Percentiles rank a stretch among this genome's conserved stretches.
Conservation (phyloP, 2,888 invertebrate species). For the Aphrophora alni region DNA sequence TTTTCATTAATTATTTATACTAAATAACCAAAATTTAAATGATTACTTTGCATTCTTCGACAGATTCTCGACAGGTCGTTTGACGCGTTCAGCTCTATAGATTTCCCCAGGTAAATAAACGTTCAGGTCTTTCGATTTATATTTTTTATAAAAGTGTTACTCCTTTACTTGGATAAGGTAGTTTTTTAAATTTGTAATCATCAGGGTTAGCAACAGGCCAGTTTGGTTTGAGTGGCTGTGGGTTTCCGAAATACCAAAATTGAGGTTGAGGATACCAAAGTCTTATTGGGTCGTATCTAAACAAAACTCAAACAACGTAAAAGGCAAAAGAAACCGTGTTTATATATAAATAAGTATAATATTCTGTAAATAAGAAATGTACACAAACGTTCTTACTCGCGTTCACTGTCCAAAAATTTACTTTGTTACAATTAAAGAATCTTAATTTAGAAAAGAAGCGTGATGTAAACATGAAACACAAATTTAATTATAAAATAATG, state of each 20-base stretch:
- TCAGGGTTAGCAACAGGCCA: conserved; percentile 34
- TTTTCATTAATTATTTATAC: too few species aligned
- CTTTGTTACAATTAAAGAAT: too few species aligned
- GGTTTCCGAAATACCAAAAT: conserved; percentile 32
- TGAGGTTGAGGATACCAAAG: conserved; percentile 30
- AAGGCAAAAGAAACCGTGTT: too few species aligned
- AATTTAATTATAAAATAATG: too few species aligned
- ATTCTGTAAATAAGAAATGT: too few species aligned
- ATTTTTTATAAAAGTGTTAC: conserved; percentile 26
- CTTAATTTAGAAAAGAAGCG: too few species aligned
- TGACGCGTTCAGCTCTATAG: conserved; percentile 15
- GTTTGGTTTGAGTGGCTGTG: neutral
- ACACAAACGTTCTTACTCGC: too few species aligned
- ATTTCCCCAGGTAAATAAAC: conserved; percentile 39
- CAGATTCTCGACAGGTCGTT: conserved; percentile 29
- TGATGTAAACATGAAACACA: too few species aligned
- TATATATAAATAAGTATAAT: too few species aligned
- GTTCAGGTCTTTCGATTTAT: conserved; percentile 36
- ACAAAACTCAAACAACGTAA: neutral
- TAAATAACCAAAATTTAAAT: too few species aligned
- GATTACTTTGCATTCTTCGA: conserved; percentile 25
- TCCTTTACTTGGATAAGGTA: conserved; percentile 15
- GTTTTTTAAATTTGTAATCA: conserved; percentile 31
- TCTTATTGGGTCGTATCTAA: conserved; percentile 11
- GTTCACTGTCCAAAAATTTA: too few species aligned